Evolutionary conservation across 1,140 invertebrate genomes (phyloP).

Genomic region (Sycophaga agraensis): DNA sequence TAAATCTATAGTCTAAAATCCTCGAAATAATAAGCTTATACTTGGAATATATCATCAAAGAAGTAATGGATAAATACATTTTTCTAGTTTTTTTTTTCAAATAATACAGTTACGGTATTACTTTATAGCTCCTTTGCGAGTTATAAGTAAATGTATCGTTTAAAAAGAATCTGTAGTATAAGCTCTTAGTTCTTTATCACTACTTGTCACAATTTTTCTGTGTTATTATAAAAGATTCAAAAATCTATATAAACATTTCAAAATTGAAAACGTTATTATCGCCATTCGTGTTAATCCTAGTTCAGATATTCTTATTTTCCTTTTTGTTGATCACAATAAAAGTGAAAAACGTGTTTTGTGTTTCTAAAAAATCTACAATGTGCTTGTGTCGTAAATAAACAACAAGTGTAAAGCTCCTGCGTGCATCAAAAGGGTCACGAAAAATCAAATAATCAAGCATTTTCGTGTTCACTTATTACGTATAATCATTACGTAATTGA

Average conservation of each 20-base stretch:
- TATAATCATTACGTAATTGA: constrained; percentile 15
- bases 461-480: not conserved
- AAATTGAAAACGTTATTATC: constrained; percentile 17
- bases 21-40: constrained; percentile 2
- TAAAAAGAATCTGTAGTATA: constrained; percentile 8
- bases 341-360: not conserved
- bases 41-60: too few relatives aligned
- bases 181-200: constrained; percentile 24
- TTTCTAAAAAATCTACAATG: not conserved
- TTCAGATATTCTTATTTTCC: constrained; percentile 12
- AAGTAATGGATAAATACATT: not conserved
- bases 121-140: not conserved
- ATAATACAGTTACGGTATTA: constrained; percentile 4
- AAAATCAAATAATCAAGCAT: constrained; percentile 6
- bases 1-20: constrained; percentile 12
- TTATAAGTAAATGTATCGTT: constrained; percentile 5
- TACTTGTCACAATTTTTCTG: constrained; percentile 24
- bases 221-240: constrained; percentile 23
- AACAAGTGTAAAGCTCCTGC: constrained; percentile 2
- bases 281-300: not conserved
- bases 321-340: constrained; percentile 5
- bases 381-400: constrained; percentile 19
- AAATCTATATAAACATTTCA: constrained; percentile 12
- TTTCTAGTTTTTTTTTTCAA: not conserved
- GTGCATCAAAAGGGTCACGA: not conserved